phyloP scores from a whole-genome alignment of 2,888 invertebrate genomes.

The Parnassius orleans region DNA sequence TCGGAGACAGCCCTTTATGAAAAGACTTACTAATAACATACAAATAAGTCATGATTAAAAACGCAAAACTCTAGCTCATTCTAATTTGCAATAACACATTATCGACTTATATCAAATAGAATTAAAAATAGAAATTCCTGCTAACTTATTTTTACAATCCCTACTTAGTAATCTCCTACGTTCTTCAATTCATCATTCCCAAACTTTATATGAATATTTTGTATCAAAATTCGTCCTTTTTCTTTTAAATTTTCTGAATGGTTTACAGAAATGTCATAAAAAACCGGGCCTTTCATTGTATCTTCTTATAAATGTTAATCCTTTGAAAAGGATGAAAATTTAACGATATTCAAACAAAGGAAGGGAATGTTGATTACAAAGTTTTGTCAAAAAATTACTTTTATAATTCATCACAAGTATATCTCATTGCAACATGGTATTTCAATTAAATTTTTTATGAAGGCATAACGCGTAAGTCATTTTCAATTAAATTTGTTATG shows the following conservation, averaged over 20 bases:
- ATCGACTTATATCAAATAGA: slow-evolving; percentile 44
- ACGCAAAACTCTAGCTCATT: slow-evolving; percentile 55
- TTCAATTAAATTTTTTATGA: no score
- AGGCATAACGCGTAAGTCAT: not conserved
- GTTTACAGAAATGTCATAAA: no score
- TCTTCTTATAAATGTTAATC: not conserved
- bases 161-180: slow-evolving; percentile 49
- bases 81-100: slow-evolving; percentile 49
- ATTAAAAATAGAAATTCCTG: slow-evolving; percentile 57
- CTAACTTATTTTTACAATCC: slow-evolving; percentile 59
- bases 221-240: no score
- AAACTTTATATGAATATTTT: slow-evolving; percentile 36
- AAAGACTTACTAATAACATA: slow-evolving; percentile 20
- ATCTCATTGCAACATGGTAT: slow-evolving; percentile 26
- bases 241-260: no score
- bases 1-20: not conserved
- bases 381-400: slow-evolving; percentile 9
- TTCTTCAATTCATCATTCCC: slow-evolving; percentile 47
- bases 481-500: not conserved
- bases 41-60: slow-evolving; percentile 44
- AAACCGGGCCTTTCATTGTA: no score
- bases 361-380: slow-evolving; percentile 19
- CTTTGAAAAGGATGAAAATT: not conserved
- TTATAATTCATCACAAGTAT: slow-evolving; percentile 1
- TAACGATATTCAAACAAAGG: not conserved